Conservation (phyloP, 53 echinoderm and acorn worm species). For the Patiria pectinifera region DNA sequence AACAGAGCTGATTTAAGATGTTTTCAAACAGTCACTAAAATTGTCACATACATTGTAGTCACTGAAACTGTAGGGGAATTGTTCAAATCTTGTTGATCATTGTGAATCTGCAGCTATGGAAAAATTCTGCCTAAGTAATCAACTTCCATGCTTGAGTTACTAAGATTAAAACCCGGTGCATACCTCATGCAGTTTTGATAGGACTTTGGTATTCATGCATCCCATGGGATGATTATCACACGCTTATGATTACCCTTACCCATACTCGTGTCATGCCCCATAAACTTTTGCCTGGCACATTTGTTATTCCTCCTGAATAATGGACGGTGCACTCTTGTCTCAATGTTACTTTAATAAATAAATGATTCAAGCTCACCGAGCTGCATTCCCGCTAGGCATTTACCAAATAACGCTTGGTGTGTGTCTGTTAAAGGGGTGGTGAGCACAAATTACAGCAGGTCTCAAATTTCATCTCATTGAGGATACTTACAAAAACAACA, state of each 20-base stretch:
- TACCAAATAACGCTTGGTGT: background rate
- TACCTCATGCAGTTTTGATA: slow-evolving; percentile 15
- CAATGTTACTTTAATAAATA: slow-evolving; percentile 15
- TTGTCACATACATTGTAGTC: too few relatives aligned
- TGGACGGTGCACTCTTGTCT: slow-evolving; percentile 7
- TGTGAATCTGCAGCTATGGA: background rate
- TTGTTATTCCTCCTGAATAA: slow-evolving; percentile 27
- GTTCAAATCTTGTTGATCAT: too few relatives aligned
- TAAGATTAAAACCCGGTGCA: background rate
- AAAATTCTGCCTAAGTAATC: background rate
- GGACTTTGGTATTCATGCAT: background rate
- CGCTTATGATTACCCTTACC: slow-evolving; percentile 6
- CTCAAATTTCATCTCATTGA: background rate
- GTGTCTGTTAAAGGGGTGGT: too few relatives aligned
- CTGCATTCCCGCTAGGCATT: background rate
- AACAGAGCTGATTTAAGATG: too few relatives aligned
- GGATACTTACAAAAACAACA: background rate
- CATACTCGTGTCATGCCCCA: slow-evolving; percentile 33
- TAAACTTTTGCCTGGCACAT: slow-evolving; percentile 26
- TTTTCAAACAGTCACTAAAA: too few relatives aligned
- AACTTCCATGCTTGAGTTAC: background rate
- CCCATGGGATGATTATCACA: background rate
- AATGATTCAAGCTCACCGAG: background rate
- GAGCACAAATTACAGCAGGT: background rate
- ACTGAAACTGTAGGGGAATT: too few relatives aligned